phyloP scores from a whole-genome alignment of 2,888 invertebrate species.

The Quadriops clusia region DNA sequence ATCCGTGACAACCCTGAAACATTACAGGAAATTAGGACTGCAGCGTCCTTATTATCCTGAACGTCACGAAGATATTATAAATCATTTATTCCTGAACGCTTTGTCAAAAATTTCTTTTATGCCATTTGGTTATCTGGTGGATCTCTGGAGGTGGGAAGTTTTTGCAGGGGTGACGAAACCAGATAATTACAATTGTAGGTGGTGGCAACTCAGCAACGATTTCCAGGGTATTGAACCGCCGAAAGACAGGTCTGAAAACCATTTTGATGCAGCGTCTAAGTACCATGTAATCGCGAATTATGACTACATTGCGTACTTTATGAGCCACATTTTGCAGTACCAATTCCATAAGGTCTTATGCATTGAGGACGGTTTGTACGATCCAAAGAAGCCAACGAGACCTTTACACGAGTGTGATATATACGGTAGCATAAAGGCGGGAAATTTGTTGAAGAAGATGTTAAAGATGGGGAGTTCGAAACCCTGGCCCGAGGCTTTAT shows the following conservation, averaged over 20 bases:
- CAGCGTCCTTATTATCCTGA: constrained; percentile 27
- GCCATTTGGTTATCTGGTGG: constrained; percentile 44
- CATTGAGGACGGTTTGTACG: constrained; percentile 48
- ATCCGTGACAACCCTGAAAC: constrained; percentile 42
- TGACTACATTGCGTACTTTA: constrained; percentile 38
- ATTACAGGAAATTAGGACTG: constrained; percentile 37
- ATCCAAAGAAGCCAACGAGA: constrained; percentile 41
- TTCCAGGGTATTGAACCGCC: constrained; percentile 37
- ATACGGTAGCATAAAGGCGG: constrained; percentile 53
- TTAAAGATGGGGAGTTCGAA: not conserved
- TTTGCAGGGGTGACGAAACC: constrained; percentile 34
- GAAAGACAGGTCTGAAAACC: constrained; percentile 28
- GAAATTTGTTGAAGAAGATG: constrained; percentile 44
- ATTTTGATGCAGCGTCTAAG: constrained; percentile 38
- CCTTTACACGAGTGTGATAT: constrained; percentile 62
- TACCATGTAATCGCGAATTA: constrained; percentile 36
- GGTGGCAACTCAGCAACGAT: constrained; percentile 33
- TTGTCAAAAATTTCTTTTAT: constrained; percentile 39
- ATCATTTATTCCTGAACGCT: constrained; percentile 37
- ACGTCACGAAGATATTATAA: constrained; percentile 34
- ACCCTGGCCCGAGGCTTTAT: too few relatives aligned
- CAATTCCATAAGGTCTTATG: constrained; percentile 62
- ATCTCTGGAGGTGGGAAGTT: constrained; percentile 48
- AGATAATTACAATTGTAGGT: constrained; percentile 34
- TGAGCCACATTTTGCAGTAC: constrained; percentile 60